phyloP scores from a whole-genome alignment of 2,888 invertebrate genomes.

The Agrotis ipsilon region DNA sequence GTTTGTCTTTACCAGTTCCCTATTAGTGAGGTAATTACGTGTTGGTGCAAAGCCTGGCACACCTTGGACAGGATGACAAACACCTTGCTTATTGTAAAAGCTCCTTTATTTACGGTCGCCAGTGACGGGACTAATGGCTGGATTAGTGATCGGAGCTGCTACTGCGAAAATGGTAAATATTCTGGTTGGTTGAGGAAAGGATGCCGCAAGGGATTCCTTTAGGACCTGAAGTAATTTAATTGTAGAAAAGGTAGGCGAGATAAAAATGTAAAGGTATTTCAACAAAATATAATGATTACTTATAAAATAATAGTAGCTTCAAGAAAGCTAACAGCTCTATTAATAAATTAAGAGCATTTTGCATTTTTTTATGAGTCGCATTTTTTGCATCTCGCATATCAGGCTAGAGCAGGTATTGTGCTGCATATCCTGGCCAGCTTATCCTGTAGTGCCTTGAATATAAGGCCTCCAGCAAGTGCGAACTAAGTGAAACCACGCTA shows the following conservation, averaged over 20 bases:
- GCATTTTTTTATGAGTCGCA: no score
- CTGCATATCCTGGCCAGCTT: no score
- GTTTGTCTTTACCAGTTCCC: slow-evolving; percentile 41
- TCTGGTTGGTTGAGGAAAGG: background rate
- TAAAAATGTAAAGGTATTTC: no score
- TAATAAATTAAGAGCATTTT: background rate
- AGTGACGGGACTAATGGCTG: slow-evolving; percentile 48
- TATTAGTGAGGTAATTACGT: slow-evolving; percentile 39
- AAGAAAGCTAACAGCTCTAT: background rate
- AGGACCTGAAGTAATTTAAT: background rate
- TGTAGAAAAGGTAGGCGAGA: no score
- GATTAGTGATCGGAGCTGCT: slow-evolving; percentile 36
- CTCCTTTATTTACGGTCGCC: slow-evolving; percentile 61
- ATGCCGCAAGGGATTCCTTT: background rate
- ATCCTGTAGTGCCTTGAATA: no score
- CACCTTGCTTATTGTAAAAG: slow-evolving; percentile 54
- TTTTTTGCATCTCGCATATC: no score
- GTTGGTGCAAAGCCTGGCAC: slow-evolving; percentile 28
- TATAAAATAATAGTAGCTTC: background rate
- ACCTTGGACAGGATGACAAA: slow-evolving; percentile 61
- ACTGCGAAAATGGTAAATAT: slow-evolving; percentile 29
- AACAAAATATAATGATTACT: no score
- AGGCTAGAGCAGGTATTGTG: no score
- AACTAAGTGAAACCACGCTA: no score
- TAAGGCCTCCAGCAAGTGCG: no score